Base-by-base conservation (phyloP, 2,797 vertebrate species). In the Pogonophryne albipinna region DNA sequence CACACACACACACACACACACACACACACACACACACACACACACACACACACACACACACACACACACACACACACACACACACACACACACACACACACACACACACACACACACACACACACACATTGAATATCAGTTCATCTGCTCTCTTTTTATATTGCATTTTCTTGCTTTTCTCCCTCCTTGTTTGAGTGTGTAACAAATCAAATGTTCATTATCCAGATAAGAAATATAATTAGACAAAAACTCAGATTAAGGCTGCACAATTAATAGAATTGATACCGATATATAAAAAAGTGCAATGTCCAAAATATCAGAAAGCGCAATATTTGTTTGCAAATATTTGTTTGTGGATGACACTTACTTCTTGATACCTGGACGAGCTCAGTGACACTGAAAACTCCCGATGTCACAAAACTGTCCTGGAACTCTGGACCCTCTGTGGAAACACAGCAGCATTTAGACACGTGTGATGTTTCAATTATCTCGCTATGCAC, bases 341-440 rank as follows among this genome's bases (percentile, higher is more conserved):
- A 14, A 67, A 75, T 12, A 2, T 38, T 38, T 38, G 34, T 38
- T 8, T 0, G 11, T 53, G 13, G 64, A 75, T 12, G 2, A 11
- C 38, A 95, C 97, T 98, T 94, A 99, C 98, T 98, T 95, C 98
- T 96, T 64, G 98, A 99, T 80, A 99, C 98, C 74, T 98, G 97
- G 89, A 99, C 97, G 84, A 99, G 95, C 91, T 99, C 98, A 0
- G 96, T 98, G 91, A 99, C 98, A 41, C 96, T 99, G 95, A 99
- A 99, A 87, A 99, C 98, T 38, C 98, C 98, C 0, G 98, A 99
- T 46, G 98, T 98, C 91, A 98, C 92, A 4, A 99, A 99, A 92
- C 96, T 98, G 79, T 99, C 98, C 89, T 98, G 97, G 95, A 99
- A 99, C 91, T 99, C 98, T 42, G 97, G 96, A 0, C 96, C 96